phyloP scores from a whole-genome alignment of 2,797 vertebrate genomes.

The Hyperoplus lanceolatus region DNA sequence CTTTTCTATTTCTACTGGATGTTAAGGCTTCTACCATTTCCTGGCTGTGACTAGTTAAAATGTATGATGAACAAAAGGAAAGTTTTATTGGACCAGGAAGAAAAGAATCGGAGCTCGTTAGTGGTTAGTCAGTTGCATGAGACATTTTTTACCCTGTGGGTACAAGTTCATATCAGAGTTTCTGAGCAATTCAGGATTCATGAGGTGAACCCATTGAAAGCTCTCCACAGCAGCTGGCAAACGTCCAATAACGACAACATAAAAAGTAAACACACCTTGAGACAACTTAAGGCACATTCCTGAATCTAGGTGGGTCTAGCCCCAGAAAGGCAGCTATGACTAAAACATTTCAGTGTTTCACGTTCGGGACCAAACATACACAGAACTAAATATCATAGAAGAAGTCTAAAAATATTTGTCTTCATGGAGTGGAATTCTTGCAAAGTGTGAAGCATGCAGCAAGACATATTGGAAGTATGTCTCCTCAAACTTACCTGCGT shows the following conservation, averaged over 20 bases:
- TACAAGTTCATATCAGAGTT: neutral
- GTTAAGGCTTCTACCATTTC: no score
- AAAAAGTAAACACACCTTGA: neutral
- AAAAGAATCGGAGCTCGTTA: neutral
- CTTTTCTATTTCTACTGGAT: neutral
- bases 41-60: neutral
- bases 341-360: neutral
- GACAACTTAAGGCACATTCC: conserved; percentile 68
- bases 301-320: conserved; percentile 64
- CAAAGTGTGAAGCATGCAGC: neutral
- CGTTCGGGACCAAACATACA: neutral
- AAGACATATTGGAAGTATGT: neutral
- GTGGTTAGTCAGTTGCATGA: neutral
- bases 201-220: no score
- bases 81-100: neutral
- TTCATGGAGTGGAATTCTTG: neutral
- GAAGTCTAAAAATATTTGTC: neutral
- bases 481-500: conserved; percentile 81
- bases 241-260: neutral
- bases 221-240: conserved; percentile 7
- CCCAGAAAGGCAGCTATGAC: neutral
- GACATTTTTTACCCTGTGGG: neutral
- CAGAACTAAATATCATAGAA: no score
- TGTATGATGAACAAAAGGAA: no score
- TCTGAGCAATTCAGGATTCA: conserved; percentile 1